These are phyloP conservation scores for Spea bombifrons DNA, from an alignment of 2,113 vertebrate genomes.

Conservation along the genomic window DNA sequence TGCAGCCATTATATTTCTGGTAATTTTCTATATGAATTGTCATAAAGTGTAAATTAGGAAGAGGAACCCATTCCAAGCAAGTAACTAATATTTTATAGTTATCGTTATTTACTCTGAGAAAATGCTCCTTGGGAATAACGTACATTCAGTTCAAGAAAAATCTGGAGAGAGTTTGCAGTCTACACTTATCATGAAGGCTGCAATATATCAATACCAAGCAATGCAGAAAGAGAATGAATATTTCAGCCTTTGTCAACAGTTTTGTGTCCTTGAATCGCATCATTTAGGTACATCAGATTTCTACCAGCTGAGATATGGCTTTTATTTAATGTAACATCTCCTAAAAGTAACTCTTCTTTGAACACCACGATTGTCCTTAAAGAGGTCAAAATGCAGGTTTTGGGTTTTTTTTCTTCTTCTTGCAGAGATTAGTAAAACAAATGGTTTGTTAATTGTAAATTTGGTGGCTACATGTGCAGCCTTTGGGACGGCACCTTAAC, in stretches of 20 bases:
- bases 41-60: too few species aligned
- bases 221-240: slow-evolving; percentile 3
- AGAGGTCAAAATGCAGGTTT: too few species aligned
- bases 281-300: background rate
- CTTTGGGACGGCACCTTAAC: too few species aligned
- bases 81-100: background rate
- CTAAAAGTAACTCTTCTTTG: too few species aligned
- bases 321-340: background rate
- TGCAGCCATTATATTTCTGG: too few species aligned
- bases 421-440: too few species aligned
- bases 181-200: background rate
- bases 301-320: background rate
- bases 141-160: background rate
- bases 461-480: too few species aligned
- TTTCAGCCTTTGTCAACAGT: background rate
- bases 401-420: too few species aligned
- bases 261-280: background rate
- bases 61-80: background rate
- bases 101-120: background rate
- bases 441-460: too few species aligned
- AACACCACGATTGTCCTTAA: too few species aligned
- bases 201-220: background rate
- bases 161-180: background rate
- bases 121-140: background rate
- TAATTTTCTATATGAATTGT: too few species aligned